Evolutionary conservation across 2,113 vertebrate genomes (phyloP), one percentile per base, ranked within the genome.

Genomic region (Apus apus): DNA sequence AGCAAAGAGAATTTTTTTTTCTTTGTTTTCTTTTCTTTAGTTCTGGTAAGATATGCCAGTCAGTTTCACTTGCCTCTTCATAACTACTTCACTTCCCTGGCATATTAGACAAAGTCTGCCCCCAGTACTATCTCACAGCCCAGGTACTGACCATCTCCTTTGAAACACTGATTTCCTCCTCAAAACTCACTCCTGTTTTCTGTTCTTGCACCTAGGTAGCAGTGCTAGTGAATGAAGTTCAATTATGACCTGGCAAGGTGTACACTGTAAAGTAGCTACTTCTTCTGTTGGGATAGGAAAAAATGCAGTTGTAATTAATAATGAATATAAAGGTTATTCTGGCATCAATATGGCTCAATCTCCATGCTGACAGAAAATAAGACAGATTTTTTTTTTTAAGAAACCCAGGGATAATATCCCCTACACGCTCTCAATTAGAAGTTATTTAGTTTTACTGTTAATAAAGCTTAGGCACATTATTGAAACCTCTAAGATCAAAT

Each of bases 401-500:
- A 62, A 96, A 62, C 43, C 70, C 26, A 20, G 22, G 32, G 9
- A 43, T 27, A 38, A 43, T 21, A 46, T 66, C 17, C 34, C 23
- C 76, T 70, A 34, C 27, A 65, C 25, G 17, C 15, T 87, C 25
- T 90, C 43, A 79, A 80, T 87, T 94, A 56, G 38, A 80, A 65
- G 51, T 76, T 67, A 73, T 19, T 87, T 90, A 79, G 27, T 82
- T 91, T 94, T 75, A 80, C 51, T 85, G n/a, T 70, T 85, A 76
- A 46, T 20, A 12, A 90, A 73, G 38, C 32, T 95, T 66, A 66
- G 13, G 32, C 38, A 82, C 0, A 0, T 83, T 83, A 67, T 30
- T 38, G 34, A 87, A 85, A 73, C 13, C 48, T 75, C 22, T 22
- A 58, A 76, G 77, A 95, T 26, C 36, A 36, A 46, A 13, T 66